Percentiles rank a stretch among this genome's conserved stretches.
These are phyloP conservation scores for Girardia tigrina DNA, from an alignment of 2,888 invertebrate genomes.

Conservation along the genomic window DNA sequence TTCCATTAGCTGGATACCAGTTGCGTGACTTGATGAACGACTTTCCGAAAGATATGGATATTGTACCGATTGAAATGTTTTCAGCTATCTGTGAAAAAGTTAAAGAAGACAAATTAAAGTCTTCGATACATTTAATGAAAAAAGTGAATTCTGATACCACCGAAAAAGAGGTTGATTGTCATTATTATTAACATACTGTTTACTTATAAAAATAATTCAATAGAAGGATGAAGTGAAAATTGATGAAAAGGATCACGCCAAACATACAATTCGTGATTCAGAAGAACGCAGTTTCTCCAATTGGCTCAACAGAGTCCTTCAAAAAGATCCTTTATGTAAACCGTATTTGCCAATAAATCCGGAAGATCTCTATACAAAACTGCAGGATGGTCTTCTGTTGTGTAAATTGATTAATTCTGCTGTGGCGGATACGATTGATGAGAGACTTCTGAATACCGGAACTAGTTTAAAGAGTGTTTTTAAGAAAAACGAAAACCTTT, in stretches of 20 bases:
- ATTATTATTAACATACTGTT: neutral
- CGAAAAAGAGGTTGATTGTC: neutral
- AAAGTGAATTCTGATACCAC: slow-evolving; percentile 52
- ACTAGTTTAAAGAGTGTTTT: slow-evolving; percentile 77
- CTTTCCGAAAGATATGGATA: neutral
- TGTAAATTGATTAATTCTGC: slow-evolving; percentile 95
- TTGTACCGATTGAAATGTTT: slow-evolving; percentile 7
- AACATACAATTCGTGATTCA: slow-evolving; percentile 25
- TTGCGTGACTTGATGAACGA: slow-evolving; percentile 21
- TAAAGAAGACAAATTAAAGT: slow-evolving; percentile 55
- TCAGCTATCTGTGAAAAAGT: slow-evolving; percentile 65
- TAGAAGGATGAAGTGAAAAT: neutral
- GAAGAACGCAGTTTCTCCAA: slow-evolving; percentile 28
- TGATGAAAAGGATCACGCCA: neutral
- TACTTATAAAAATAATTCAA: neutral
- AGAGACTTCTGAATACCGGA: slow-evolving; percentile 80
- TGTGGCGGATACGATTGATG: slow-evolving; percentile 97
- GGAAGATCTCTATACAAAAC: slow-evolving; percentile 77
- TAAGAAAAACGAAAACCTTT: slow-evolving; percentile 59
- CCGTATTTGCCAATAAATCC: slow-evolving; percentile 77
- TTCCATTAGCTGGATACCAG: slow-evolving; percentile 25
- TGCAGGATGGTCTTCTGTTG: slow-evolving; percentile 78
- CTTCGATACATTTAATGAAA: slow-evolving; percentile 81
- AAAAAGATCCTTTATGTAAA: slow-evolving; percentile 68
- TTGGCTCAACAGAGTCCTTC: slow-evolving; percentile 53